These are phyloP conservation scores for Sebastes itinus DNA, from an alignment of 2,797 vertebrate species.

Conservation along the genomic window DNA sequence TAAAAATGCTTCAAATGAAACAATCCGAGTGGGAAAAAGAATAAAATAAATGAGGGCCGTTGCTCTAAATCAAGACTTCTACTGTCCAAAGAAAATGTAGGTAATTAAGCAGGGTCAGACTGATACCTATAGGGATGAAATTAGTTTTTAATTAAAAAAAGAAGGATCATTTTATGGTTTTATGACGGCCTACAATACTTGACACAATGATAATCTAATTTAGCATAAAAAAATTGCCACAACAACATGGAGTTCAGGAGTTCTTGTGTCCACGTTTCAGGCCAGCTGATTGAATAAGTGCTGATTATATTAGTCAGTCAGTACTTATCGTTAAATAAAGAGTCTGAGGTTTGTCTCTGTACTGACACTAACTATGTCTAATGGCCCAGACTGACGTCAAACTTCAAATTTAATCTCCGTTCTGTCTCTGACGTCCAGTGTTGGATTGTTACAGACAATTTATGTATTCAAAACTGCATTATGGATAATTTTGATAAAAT, in stretches of 20 bases:
- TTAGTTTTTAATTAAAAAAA: not conserved
- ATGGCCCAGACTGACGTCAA: not conserved
- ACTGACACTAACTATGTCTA: not conserved
- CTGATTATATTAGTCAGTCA: conserved; percentile 10
- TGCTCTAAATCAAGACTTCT: not conserved
- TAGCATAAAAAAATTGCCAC: not conserved
- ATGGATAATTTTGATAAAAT: not conserved
- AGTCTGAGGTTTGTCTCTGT: conserved; percentile 2
- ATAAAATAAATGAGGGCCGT: accelerated
- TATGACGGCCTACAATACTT: not conserved
- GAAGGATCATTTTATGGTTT: not conserved
- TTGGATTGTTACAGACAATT: not conserved
- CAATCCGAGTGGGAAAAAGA: accelerated
- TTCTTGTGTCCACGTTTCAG: not conserved
- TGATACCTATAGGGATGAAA: too few species aligned
- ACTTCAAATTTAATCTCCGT: not conserved
- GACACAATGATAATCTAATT: not conserved
- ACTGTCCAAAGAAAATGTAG: not conserved
- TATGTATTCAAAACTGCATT: too few species aligned
- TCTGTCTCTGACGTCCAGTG: not conserved
- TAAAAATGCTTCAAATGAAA: not conserved
- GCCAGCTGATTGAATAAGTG: not conserved
- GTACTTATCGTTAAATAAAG: not conserved
- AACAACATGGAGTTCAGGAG: not conserved
- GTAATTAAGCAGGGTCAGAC: not conserved